A percentile compares a stretch with the other conserved stretches of the same genome.
phyloP scores from a whole-genome alignment of 2,888 invertebrate species.

The Hyposoter didymator region DNA sequence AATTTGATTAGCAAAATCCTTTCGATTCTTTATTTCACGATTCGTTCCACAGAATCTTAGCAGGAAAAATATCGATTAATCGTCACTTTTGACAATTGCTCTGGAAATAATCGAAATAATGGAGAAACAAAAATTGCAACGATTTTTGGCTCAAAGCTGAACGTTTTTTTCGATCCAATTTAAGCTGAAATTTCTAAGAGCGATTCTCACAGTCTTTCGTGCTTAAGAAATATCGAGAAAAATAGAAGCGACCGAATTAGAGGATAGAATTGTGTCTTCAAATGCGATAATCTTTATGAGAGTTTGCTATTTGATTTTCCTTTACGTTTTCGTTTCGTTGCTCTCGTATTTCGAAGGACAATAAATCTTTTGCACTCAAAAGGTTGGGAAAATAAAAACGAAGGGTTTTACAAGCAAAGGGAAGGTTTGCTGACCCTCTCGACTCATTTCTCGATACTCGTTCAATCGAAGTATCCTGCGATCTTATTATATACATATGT shows the following conservation, averaged over 20 bases:
- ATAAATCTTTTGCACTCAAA: neutral
- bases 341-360: conserved; percentile 3
- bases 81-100: too few relatives aligned
- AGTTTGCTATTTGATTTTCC: neutral
- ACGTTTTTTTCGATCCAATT: neutral
- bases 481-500: conserved; percentile 62
- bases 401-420: conserved; percentile 11
- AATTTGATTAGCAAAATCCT: neutral
- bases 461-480: conserved; percentile 61
- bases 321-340: conserved; percentile 1
- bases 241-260: neutral
- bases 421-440: conserved; percentile 18
- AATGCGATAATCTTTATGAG: neutral
- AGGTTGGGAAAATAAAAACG: neutral
- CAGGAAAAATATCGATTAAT: neutral
- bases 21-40: neutral
- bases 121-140: neutral
- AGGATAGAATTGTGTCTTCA: neutral
- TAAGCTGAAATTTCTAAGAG: neutral
- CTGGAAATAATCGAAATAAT: neutral
- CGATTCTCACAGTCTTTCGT: neutral
- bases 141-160: neutral
- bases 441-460: conserved; percentile 40
- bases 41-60: neutral
- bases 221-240: neutral